Evolutionary conservation across 2,113 vertebrate genomes (phyloP).

Genomic region (Muntiacus muntjak): DNA sequence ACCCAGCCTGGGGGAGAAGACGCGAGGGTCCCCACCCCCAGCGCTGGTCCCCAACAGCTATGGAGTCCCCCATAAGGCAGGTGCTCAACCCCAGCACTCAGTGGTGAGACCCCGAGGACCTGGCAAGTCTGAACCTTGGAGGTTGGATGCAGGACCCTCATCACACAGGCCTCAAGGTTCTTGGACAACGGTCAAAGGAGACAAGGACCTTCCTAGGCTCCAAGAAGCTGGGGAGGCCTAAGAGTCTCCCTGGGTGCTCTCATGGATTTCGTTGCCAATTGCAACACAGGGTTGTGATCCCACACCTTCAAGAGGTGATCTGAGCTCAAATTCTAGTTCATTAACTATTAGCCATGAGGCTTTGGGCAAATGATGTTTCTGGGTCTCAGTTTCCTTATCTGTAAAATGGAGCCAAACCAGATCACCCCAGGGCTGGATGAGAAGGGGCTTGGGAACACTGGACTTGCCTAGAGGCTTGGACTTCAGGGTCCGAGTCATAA

Average conservation of each 20-base stretch:
- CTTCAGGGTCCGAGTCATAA: not conserved
- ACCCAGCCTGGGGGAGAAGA: not conserved
- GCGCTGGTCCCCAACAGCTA: not conserved
- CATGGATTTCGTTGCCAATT: not conserved
- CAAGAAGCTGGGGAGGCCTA: not conserved
- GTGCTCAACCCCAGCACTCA: not conserved
- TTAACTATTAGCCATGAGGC: not conserved
- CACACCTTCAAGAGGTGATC: not conserved
- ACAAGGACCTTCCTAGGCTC: not conserved
- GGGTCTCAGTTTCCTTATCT: not conserved
- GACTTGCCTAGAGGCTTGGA: not conserved
- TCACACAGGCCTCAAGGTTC: not conserved
- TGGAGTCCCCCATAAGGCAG: not conserved
- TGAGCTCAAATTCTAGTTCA: not conserved
- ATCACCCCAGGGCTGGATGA: not conserved
- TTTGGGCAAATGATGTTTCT: not conserved
- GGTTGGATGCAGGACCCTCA: not conserved
- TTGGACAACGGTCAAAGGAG: not conserved
- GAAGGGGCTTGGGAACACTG: rapidly evolving
- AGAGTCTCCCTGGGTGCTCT: not conserved
- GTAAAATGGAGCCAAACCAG: not conserved
- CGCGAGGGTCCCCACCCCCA: rapidly evolving
- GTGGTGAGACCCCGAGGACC: not conserved
- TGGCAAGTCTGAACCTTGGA: not conserved
- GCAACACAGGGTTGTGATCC: not conserved